A percentile compares a stretch with the other conserved stretches of the same genome.
Conservation (phyloP, 2,797 vertebrate genomes). For the Trachurus trachurus region DNA sequence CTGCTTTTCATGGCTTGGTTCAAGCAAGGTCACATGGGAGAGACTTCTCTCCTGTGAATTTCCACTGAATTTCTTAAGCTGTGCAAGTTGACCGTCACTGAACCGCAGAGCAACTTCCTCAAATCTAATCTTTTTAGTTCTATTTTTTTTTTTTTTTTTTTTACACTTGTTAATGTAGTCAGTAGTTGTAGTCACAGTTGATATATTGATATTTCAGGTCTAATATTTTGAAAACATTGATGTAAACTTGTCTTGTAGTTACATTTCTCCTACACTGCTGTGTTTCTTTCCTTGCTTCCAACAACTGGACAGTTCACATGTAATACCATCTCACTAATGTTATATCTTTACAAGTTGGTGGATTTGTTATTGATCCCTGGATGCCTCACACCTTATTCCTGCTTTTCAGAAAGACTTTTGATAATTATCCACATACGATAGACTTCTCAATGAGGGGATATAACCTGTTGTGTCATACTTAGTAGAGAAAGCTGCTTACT, state of each 20-base stretch:
- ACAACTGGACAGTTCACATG: background rate
- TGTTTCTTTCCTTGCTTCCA: background rate
- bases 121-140: background rate
- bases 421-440: constrained; percentile 5
- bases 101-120: background rate
- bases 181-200: background rate
- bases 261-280: background rate
- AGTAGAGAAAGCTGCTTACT: constrained; percentile 3
- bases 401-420: background rate
- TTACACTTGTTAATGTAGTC: background rate
- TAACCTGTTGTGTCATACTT: background rate
- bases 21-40: background rate
- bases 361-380: background rate
- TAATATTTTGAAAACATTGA: background rate
- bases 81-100: background rate
- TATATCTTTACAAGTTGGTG: background rate
- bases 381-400: background rate
- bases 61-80: background rate
- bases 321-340: background rate
- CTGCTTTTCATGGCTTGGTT: background rate
- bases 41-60: background rate
- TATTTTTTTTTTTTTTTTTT: too few species aligned
- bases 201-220: background rate
- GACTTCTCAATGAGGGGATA: background rate
- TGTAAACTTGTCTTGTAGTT: background rate